A percentile compares a stretch with the other conserved stretches of the same genome.
phyloP scores from a whole-genome alignment of 2,113 vertebrate species.

The Eublepharis macularius region DNA sequence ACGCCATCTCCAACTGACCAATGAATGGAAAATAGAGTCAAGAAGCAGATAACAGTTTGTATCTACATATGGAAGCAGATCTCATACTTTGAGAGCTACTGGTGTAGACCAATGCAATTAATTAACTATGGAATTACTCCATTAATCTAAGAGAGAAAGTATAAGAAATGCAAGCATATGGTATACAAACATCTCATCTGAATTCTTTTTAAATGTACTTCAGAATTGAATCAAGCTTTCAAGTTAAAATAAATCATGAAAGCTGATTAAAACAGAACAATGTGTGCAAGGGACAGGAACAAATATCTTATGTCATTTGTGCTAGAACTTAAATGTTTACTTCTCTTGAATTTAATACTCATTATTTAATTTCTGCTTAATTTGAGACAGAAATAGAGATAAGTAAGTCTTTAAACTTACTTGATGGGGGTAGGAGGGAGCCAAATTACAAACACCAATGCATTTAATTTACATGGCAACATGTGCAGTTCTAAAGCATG shows the following conservation, averaged over 20 bases:
- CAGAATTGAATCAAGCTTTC: conserved; percentile 4
- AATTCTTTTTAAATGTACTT: conserved; percentile 2
- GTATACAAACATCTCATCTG: not conserved
- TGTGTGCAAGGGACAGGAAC: conserved; percentile 18
- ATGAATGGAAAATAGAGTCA: not conserved
- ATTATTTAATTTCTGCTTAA: conserved; percentile 11
- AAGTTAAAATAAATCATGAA: conserved; percentile 6
- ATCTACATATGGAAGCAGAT: not conserved
- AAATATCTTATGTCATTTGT: not conserved
- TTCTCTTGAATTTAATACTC: not conserved
- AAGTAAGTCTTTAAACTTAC: not conserved
- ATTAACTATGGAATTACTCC: conserved; percentile 6
- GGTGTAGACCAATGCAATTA: not conserved
- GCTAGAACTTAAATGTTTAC: not conserved
- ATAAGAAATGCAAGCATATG: not conserved
- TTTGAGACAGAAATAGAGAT: conserved; percentile 21
- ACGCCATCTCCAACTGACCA: not conserved
- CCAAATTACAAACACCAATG: not conserved
- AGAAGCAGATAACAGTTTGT: not conserved
- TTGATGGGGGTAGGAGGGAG: conserved; percentile 15
- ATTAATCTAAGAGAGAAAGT: not conserved
- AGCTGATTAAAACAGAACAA: not conserved
- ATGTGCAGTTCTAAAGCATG: conserved; percentile 25
- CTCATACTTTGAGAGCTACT: not conserved
- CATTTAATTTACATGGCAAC: conserved; percentile 28